Evolutionary conservation across 2,113 vertebrate genomes (phyloP).

Genomic region (Ceyx margarethae): DNA sequence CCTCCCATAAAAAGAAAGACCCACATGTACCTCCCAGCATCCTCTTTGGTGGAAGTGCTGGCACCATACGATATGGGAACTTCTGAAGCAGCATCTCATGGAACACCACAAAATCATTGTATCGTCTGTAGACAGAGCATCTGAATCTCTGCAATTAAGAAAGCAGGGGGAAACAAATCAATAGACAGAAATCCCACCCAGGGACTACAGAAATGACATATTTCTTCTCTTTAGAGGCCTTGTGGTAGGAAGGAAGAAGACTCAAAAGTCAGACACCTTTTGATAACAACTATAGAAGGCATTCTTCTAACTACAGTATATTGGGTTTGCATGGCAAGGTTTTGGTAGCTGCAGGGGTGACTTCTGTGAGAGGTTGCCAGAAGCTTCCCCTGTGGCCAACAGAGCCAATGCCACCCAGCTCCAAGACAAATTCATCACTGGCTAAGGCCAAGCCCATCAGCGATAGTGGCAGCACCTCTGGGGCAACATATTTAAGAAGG

Average conservation of each 20-base stretch:
- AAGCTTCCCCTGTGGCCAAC: neutral
- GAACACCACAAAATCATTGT: conserved; percentile 96
- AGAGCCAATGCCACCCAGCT: neutral
- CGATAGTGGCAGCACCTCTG: neutral
- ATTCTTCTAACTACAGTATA: neutral
- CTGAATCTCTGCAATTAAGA: conserved; percentile 78
- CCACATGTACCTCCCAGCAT: conserved; percentile 87
- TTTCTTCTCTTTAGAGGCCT: neutral
- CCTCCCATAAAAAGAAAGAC: neutral
- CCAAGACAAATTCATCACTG: neutral
- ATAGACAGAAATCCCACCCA: neutral
- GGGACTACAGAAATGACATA: fast-evolving
- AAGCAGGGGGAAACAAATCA: fast-evolving
- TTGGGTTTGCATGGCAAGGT: neutral
- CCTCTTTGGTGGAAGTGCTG: conserved; percentile 91
- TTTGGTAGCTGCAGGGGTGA: neutral
- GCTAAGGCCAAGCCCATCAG: neutral
- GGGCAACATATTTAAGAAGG: neutral
- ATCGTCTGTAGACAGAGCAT: conserved; percentile 89
- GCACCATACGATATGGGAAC: conserved; percentile 93
- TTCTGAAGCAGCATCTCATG: conserved; percentile 92
- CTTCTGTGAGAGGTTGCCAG: neutral
- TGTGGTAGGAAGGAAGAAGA: neutral
- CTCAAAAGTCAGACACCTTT: neutral
- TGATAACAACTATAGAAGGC: neutral